Base-by-base conservation (phyloP, 2,888 invertebrate genomes). In the Oscheius sp. region DNA sequence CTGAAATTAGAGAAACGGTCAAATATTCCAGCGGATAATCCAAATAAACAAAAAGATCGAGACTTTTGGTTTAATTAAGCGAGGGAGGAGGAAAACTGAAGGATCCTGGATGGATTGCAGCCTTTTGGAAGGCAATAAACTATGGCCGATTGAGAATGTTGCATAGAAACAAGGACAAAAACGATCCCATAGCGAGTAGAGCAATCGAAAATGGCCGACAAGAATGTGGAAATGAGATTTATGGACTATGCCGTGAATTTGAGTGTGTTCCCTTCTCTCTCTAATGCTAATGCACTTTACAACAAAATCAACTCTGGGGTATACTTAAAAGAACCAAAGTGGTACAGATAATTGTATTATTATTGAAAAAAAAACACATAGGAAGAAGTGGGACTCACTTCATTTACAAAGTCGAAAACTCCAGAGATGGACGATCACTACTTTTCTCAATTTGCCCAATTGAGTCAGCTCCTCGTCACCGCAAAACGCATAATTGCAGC, bases 171-270 rank as follows among this genome's bases (percentile, higher is more conserved):
- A 12, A n/a, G 25, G 9, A 16, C 45, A 46, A 66, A 52, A 66
- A 66, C 46, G n/a, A 16, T 52, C 52, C 52, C 66, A 5, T 16
- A 12, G 43, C 35, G 25, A 25, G 25, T n/a, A 23, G 41, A 49
- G 66, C 66, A 35, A 66, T 49, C 66, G 66, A 52, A 66, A 66
- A 66, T 66, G 66, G 49, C 66, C 66, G 66, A 66, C 66, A 66
- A 66, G 66, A 29, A 49, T 52, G 66, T 66, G 66, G 66, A 66
- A 66, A 66, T 66, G 66, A 66, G 66, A 66, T 66, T 66, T 66
- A 66, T 66, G 66, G 66, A 66, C 66, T 18, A 66, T 66, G 49
- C 43, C 61, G 61, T 61, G 61, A 61, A 61, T 27, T 58, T 13
- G 29, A 16, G 58, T 61, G 61, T 61, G 61, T 61, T 61, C 29